Conservation (phyloP, 2,797 vertebrate species). For the Rhinogobio ventralis region DNA sequence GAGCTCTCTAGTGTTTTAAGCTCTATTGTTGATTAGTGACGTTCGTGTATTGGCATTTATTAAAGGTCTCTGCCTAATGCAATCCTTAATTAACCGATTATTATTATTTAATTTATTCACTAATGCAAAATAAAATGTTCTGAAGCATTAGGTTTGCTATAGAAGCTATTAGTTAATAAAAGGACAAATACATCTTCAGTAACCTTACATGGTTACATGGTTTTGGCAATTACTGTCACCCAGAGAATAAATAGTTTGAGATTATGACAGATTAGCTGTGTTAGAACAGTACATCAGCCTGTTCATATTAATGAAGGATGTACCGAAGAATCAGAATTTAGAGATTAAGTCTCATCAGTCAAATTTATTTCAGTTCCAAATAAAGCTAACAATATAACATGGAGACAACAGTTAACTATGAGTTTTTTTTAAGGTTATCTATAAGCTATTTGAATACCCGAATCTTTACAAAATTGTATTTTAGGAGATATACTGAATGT, state of each 20-base stretch:
- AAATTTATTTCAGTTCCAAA: not conserved
- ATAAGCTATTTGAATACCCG: not conserved
- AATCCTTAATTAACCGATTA: slow-evolving; percentile 6
- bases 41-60: not conserved
- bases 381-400: not conserved
- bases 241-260: not conserved
- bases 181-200: not conserved
- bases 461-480: not conserved
- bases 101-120: slow-evolving; percentile 10
- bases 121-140: not conserved
- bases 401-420: not conserved
- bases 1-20: not conserved
- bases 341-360: not conserved
- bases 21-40: not conserved
- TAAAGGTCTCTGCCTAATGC: not conserved
- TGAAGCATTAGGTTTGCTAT: not conserved
- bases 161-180: slow-evolving; percentile 9
- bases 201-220: not conserved
- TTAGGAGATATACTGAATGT: not conserved
- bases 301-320: slow-evolving; percentile 14
- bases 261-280: slow-evolving; percentile 6
- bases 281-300: not conserved
- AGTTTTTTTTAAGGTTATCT: too few relatives aligned
- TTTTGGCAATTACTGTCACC: slow-evolving; percentile 21
- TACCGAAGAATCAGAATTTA: not conserved